These are phyloP conservation scores for Taeniopygia guttata DNA, from an alignment of 2,797 vertebrate species.

Conservation along the genomic window DNA sequence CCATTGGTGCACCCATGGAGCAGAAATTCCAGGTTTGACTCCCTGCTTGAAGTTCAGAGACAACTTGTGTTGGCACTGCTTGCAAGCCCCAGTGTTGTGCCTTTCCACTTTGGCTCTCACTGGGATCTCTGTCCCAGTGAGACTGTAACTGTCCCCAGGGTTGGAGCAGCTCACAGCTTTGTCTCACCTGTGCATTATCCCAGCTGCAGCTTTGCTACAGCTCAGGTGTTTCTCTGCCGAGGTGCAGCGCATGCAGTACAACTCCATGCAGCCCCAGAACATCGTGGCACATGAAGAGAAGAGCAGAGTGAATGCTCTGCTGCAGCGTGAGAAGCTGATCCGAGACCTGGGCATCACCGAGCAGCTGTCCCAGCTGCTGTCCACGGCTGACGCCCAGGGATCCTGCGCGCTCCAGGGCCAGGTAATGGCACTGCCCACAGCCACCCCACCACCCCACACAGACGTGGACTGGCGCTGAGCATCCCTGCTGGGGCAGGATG, in stretches of 20 bases:
- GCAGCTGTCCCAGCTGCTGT: slow-evolving; percentile 62
- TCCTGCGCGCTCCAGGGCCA: neutral
- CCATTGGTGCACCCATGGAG: neutral
- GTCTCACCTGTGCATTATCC: rapidly evolving
- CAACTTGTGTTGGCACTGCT: neutral
- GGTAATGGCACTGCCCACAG: slow-evolving; percentile 26
- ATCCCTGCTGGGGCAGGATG: neutral
- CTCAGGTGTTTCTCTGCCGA: neutral
- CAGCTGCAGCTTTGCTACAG: neutral
- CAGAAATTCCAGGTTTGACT: neutral
- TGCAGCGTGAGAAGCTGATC: slow-evolving; percentile 72
- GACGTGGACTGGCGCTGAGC: neutral
- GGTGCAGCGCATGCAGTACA: neutral
- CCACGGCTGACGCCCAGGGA: neutral
- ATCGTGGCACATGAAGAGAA: slow-evolving; percentile 75
- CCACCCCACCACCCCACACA: too few relatives aligned
- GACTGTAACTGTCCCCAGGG: neutral
- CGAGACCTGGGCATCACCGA: slow-evolving; percentile 63
- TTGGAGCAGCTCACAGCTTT: neutral
- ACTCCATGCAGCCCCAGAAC: slow-evolving; percentile 70
- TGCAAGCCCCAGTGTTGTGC: neutral
- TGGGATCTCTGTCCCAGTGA: neutral
- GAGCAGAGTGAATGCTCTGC: slow-evolving; percentile 65
- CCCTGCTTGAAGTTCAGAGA: neutral
- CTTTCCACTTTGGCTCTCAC: neutral